A percentile compares a stretch with the other conserved stretches of the same genome.
Evolutionary conservation across 2,113 vertebrate genomes (phyloP).

Genomic region (Istiophorus platypterus): DNA sequence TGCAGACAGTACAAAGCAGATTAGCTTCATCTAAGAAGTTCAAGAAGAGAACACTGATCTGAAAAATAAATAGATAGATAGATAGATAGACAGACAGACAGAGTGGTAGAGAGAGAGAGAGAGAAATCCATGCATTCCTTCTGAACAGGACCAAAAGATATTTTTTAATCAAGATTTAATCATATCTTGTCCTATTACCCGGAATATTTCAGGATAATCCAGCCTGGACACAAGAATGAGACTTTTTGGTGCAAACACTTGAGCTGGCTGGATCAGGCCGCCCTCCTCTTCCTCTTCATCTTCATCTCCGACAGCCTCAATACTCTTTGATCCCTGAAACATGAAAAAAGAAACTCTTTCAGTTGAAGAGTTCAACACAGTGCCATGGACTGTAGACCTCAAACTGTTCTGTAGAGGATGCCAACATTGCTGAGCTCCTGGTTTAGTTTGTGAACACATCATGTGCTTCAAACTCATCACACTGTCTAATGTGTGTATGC

Average conservation of each 20-base stretch:
- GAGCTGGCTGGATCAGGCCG: conserved; percentile 94
- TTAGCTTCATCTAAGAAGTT: conserved; percentile 38
- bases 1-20: conserved; percentile 40
- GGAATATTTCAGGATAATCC: conserved; percentile 97
- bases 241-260: conserved; percentile 98
- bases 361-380: conserved; percentile 51
- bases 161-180: conserved; percentile 64
- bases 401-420: conserved; percentile 7
- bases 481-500: not conserved
- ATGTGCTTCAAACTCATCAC: conserved; percentile 7
- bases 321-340: conserved; percentile 91
- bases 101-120: too few species aligned
- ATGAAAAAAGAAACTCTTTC: conserved; percentile 54
- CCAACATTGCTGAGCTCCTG: conserved; percentile 29
- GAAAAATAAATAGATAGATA: conserved; percentile 47
- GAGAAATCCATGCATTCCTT: too few species aligned
- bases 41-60: conserved; percentile 52
- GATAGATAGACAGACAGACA: too few species aligned
- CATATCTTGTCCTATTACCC: conserved; percentile 86
- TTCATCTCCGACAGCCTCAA: conserved; percentile 88
- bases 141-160: conserved; percentile 42
- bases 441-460: conserved; percentile 32
- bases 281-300: conserved; percentile 92
- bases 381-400: conserved; percentile 16
- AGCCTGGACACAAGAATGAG: conserved; percentile 96